Evolutionary conservation across 2,113 vertebrate species (phyloP), one percentile per base, ranked within the genome.

Genomic region (Prionailurus viverrinus): DNA sequence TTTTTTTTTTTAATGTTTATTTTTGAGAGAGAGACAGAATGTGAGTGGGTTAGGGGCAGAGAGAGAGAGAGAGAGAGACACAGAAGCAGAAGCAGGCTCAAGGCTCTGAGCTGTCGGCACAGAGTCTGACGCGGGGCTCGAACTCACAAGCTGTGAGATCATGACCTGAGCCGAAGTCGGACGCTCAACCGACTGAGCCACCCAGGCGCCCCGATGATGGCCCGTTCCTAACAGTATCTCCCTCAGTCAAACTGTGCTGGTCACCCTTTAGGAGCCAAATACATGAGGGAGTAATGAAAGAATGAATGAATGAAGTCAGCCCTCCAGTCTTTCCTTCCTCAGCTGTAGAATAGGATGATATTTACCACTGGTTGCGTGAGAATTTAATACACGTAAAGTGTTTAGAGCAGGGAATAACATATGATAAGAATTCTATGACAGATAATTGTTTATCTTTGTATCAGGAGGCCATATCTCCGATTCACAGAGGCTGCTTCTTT

Each of bases 141-240:
- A 45, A 45, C 45, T 45, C 45, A 45, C 45, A 45, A 45, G 45
- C 45, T 45, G 45, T 45, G 45, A 45, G 45, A 45, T 45, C 45
- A 45, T 45, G 45, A 45, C 45, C 45, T 45, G 45, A 45, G 45
- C 45, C 1, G 7, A 9, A 45, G 45, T 9, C 7, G 45, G 45
- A 45, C 45, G 45, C 45, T 45, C 45, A 45, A 9, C 45, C 0
- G 45, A 45, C 45, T 45, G 45, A 45, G 45, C 45, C 45, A 45
- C 45, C 45, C 45, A 45, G 45, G 45, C 8, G 45, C 45, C 45
- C 45, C 45, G 45, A 45, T 45, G 45, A 45, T 45, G 45, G 45
- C 7, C 1, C 2, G 4, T 55, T 33, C 13, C 27, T 21, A 3
- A 33, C 4, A 0, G 4, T 2, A 1, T 48, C 80, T 74, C n/a